These are phyloP conservation scores for Larimichthys crocea DNA, from an alignment of 2,113 vertebrate genomes.

Conservation along the genomic window DNA sequence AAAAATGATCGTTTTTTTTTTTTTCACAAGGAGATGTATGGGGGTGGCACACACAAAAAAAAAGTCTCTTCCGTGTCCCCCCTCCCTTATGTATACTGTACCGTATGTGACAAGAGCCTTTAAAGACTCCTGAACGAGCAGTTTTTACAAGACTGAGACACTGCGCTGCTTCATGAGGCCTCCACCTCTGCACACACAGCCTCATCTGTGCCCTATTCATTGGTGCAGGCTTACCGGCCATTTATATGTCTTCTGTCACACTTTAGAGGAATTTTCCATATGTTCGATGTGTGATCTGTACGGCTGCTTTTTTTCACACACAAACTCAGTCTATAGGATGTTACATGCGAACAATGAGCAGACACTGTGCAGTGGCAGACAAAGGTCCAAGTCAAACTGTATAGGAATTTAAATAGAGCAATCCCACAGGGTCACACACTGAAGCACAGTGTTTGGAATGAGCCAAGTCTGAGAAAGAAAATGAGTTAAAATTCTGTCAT, in stretches of 20 bases:
- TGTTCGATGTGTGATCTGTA: conserved; percentile 45
- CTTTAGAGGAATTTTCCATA: conserved; percentile 69
- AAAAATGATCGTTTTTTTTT: conserved; percentile 31
- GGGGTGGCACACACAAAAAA: neutral
- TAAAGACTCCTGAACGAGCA: conserved; percentile 20
- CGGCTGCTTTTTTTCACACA: conserved; percentile 40
- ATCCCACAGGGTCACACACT: conserved; percentile 60
- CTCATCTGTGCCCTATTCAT: conserved; percentile 56
- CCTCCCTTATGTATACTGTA: conserved; percentile 19
- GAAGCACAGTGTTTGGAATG: conserved; percentile 46
- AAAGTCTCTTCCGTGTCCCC: conserved; percentile 10
- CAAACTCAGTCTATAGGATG: conserved; percentile 23
- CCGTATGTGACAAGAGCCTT: conserved; percentile 38
- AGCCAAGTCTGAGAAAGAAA: conserved; percentile 36
- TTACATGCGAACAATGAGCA: conserved; percentile 46
- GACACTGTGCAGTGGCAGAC: conserved; percentile 37
- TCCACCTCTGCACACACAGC: conserved; percentile 47
- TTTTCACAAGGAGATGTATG: conserved; percentile 24
- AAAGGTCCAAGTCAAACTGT: conserved; percentile 52
- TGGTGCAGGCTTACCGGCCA: conserved; percentile 3
- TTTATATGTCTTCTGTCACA: conserved; percentile 67
- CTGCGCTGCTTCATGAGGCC: conserved; percentile 22
- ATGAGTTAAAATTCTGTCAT: conserved; percentile 65
- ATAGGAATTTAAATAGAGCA: conserved; percentile 64
- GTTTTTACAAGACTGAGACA: conserved; percentile 50